Evolutionary conservation across 1,140 invertebrate genomes (phyloP), one percentile per base, ranked within the genome.

Genomic region (Piezodorus guildinii): DNA sequence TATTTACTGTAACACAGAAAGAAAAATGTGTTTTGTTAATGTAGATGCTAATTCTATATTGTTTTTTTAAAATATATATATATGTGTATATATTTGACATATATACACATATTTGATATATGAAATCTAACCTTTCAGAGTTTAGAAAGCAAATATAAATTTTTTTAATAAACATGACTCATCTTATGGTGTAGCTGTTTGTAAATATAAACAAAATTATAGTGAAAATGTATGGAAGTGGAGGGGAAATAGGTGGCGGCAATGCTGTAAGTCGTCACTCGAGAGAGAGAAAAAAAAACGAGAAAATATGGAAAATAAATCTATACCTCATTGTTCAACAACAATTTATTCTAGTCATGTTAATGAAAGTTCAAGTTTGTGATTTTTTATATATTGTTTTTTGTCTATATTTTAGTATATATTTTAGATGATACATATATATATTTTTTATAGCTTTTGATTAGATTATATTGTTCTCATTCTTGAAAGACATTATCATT

Each of bases 361-460:
- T 56, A 56, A 23, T 56, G 52, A 56, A 25, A 9, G 52, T 56
- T 56, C 14, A 25, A 56, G 19, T 56, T 56, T 56, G 52, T 56
- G 52, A 56, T 56, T 56, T 56, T 56, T 56, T 56, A 56, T 56
- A 56, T 56, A 56, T 56, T 56, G 52, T 56, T 56, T 56, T 56
- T 19, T 56, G 52, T 56, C 19, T 56, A 56, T 56, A 39, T 39
- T 39, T 56, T 56, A 56, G 52, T 27, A 56, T 56, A 56, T 56
- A 56, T 56, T 56, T 56, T 56, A 56, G 52, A 56, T 56, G 52
- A 56, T 56, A 56, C 23, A 56, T 23, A 56, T 56, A 56, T 56
- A 56, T 56, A 56, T 56, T 56, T 56, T 56, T 56, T 56, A 56
- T 56, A 56, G 52, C 19, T 56, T 56, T 56, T 56, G 19, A 56